phyloP scores from a whole-genome alignment of 2,888 invertebrate genomes.

The Patella depressa region DNA sequence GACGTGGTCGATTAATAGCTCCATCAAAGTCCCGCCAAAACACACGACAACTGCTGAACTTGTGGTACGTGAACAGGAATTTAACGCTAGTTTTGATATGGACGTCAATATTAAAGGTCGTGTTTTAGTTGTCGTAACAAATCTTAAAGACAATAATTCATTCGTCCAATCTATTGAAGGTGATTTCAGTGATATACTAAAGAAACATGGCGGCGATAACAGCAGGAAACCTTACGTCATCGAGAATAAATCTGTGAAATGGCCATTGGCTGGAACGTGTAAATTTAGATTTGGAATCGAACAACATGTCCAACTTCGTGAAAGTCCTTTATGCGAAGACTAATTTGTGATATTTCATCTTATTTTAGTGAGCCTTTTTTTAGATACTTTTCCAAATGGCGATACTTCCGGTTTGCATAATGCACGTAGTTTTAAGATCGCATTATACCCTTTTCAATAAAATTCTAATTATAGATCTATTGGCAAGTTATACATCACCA shows the following conservation, averaged over 20 bases:
- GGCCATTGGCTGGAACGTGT: conserved; percentile 58
- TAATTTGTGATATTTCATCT: neutral
- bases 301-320: conserved; percentile 67
- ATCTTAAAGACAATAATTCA: conserved; percentile 69
- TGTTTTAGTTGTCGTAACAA: conserved; percentile 67
- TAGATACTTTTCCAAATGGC: too few species aligned
- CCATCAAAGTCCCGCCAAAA: conserved; percentile 68
- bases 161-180: conserved; percentile 67
- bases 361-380: too few species aligned
- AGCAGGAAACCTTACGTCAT: conserved; percentile 45
- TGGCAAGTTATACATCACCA: too few species aligned
- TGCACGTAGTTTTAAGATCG: too few species aligned
- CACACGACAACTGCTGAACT: conserved; percentile 71
- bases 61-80: conserved; percentile 72
- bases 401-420: too few species aligned
- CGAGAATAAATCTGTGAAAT: conserved; percentile 46
- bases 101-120: conserved; percentile 64
- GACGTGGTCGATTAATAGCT: conserved; percentile 73
- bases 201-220: conserved; percentile 37
- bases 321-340: conserved; percentile 38
- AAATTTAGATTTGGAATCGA: conserved; percentile 68
- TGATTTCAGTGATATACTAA: conserved; percentile 61
- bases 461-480: too few species aligned
- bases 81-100: conserved; percentile 70
- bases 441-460: too few species aligned